Evolutionary conservation across 2,797 vertebrate genomes (phyloP).

Genomic region (Enteromius mattozi): DNA sequence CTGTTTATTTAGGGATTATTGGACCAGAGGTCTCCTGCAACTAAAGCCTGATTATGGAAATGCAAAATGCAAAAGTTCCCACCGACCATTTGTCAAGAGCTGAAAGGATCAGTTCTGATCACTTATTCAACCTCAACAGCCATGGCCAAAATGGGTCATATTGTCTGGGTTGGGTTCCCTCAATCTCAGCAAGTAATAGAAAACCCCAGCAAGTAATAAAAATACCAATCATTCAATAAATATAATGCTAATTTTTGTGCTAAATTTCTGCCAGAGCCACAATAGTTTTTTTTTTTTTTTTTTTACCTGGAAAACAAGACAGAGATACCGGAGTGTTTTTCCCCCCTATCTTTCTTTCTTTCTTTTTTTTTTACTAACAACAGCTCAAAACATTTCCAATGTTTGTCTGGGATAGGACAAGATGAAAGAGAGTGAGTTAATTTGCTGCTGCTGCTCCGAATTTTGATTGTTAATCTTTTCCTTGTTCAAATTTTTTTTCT

Average conservation of each 20-base stretch:
- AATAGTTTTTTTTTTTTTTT: neutral
- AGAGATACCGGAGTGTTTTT: neutral
- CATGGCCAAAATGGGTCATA: neutral
- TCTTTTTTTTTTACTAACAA: neutral
- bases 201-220: neutral
- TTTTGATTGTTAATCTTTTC: neutral
- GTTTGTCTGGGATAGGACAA: neutral
- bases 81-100: constrained; percentile 37
- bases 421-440: neutral
- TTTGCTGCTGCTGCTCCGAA: neutral
- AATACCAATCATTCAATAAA: neutral
- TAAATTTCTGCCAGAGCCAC: neutral
- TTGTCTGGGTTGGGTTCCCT: neutral
- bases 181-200: neutral
- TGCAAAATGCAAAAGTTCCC: constrained; percentile 35
- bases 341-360: too few species aligned
- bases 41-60: constrained; percentile 52
- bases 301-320: neutral
- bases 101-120: constrained; percentile 30
- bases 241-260: neutral
- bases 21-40: constrained; percentile 38
- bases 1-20: constrained; percentile 44
- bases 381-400: neutral
- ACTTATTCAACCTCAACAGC: constrained; percentile 11
- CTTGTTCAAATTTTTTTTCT: constrained; percentile 11